Evolutionary conservation across 2,888 invertebrate species (phyloP).

Genomic region (Chymomyza caudatula): DNA sequence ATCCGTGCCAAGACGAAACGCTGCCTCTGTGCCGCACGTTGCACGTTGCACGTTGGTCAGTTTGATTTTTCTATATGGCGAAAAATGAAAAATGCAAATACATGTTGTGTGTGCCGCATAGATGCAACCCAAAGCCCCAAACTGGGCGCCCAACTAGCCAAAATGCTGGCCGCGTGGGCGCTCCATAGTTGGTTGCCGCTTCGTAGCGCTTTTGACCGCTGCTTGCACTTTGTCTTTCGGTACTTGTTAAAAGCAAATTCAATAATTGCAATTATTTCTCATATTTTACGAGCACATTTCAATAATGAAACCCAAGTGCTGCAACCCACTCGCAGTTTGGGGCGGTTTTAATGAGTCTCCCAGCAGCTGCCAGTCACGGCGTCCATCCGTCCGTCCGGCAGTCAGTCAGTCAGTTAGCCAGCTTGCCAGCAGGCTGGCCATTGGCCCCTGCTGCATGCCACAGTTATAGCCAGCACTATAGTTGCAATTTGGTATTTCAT

Average conservation of each 20-base stretch:
- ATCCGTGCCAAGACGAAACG: neutral
- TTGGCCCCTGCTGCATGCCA: conserved; percentile 3
- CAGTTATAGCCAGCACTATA: neutral
- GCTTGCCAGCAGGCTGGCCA: conserved; percentile 15
- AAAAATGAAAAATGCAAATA: conserved; percentile 6
- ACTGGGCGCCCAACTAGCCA: neutral
- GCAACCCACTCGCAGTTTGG: conserved; percentile 27
- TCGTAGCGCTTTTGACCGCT: no score
- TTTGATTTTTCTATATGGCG: conserved; percentile 12
- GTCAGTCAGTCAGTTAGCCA: conserved; percentile 26
- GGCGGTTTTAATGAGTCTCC: conserved; percentile 63
- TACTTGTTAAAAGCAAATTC: conserved; percentile 48
- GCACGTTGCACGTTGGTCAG: neutral
- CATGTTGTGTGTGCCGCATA: neutral
- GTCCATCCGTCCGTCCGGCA: no score
- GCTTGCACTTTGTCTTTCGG: no score
- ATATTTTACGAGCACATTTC: conserved; percentile 60
- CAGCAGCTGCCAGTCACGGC: conserved; percentile 50
- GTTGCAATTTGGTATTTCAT: conserved; percentile 52
- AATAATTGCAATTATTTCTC: conserved; percentile 70
- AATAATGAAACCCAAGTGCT: conserved; percentile 51
- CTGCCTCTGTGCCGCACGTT: conserved; percentile 15
- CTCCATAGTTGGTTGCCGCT: conserved; percentile 12
- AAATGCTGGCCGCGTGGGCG: conserved; percentile 14
- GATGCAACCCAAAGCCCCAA: no score